phyloP scores from a whole-genome alignment of 1,140 invertebrate species.

The Zaprionus taronus region DNA sequence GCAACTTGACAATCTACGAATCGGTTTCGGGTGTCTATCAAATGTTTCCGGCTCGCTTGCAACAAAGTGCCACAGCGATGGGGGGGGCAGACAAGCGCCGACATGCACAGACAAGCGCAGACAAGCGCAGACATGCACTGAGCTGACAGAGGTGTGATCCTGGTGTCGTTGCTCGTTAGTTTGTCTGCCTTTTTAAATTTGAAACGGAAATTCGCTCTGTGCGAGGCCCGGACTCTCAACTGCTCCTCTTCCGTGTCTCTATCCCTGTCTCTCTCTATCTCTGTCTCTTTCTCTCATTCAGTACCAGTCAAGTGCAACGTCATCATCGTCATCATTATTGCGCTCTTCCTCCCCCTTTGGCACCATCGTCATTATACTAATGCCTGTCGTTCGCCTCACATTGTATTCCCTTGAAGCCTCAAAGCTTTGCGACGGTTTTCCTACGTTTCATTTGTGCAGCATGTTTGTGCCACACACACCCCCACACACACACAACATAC shows the following conservation, averaged over 20 bases:
- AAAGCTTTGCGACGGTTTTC: constrained; percentile 57
- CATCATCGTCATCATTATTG: constrained; percentile 11
- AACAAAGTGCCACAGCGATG: constrained; percentile 45
- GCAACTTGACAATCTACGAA: constrained; percentile 42
- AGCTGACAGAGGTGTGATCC: constrained; percentile 42
- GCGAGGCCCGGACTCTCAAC: neutral
- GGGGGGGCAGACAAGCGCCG: neutral
- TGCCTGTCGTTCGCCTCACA: constrained; percentile 35
- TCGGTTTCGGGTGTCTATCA: constrained; percentile 53
- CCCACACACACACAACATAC: neutral
- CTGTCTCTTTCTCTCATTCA: neutral
- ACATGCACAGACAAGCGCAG: constrained; percentile 36
- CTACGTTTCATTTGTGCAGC: constrained; percentile 53
- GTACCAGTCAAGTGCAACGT: constrained; percentile 21
- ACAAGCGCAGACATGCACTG: constrained; percentile 31
- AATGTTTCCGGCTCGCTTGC: constrained; percentile 68
- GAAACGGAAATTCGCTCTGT: constrained; percentile 61
- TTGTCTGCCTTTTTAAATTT: constrained; percentile 64
- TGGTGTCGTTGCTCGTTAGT: constrained; percentile 62
- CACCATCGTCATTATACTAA: constrained; percentile 42
- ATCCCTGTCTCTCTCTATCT: neutral
- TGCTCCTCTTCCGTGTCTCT: neutral
- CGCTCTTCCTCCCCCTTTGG: constrained; percentile 29
- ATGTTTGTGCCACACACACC: constrained; percentile 56
- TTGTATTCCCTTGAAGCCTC: constrained; percentile 36